A percentile compares a stretch with the other conserved stretches of the same genome.
Evolutionary conservation across 2,797 vertebrate genomes (phyloP).

Genomic region (Cyclopterus lumpus): DNA sequence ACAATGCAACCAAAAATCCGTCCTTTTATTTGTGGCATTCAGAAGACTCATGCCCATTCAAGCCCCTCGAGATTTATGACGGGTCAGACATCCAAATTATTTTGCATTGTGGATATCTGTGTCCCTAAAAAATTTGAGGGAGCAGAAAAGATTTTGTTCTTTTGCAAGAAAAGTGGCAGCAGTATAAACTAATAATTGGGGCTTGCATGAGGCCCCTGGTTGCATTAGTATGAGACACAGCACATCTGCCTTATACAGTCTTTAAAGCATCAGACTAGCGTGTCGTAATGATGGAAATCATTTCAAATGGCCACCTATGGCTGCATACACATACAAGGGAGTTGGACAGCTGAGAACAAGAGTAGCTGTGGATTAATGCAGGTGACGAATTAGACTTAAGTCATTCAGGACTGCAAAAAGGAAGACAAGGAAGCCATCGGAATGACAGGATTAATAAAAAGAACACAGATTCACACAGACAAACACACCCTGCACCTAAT

Average conservation of each 20-base stretch:
- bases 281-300: neutral
- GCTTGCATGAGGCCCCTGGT: too few relatives aligned
- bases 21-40: neutral
- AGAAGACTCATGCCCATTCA: too few relatives aligned
- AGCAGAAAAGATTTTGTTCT: too few relatives aligned
- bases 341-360: neutral
- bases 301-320: neutral
- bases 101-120: too few relatives aligned
- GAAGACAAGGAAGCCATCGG: slow-evolving; percentile 22
- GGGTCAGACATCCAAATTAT: too few relatives aligned
- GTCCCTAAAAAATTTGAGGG: too few relatives aligned
- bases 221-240: neutral
- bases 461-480: slow-evolving; percentile 40
- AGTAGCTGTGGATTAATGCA: slow-evolving; percentile 40
- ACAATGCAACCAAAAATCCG: neutral
- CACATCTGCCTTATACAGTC: neutral
- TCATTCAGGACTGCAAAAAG: slow-evolving; percentile 29
- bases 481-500: slow-evolving; percentile 41
- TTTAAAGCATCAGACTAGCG: neutral
- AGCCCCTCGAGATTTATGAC: too few relatives aligned
- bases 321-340: neutral
- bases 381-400: slow-evolving; percentile 52
- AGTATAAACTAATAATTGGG: too few relatives aligned
- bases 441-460: slow-evolving; percentile 55
- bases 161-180: too few relatives aligned